Percentiles rank a stretch among this genome's conserved stretches.
Conservation (phyloP, 2,888 invertebrate genomes). For the Xestia rhomboidea region DNA sequence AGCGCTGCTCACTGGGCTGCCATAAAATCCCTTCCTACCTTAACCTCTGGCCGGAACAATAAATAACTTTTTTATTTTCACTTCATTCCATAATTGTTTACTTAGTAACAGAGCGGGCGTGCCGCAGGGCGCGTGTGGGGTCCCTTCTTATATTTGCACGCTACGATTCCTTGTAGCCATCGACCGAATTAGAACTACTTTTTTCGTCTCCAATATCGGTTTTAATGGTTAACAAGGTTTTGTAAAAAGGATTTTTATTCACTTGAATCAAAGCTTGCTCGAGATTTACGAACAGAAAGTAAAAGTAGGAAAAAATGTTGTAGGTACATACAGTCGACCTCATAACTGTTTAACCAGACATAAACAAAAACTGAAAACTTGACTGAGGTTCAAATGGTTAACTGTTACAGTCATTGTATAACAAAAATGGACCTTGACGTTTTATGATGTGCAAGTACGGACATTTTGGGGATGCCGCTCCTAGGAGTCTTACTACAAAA, state of each 20-base stretch:
- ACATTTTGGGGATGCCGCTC: not conserved
- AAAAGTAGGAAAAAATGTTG: constrained; percentile 10
- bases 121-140: constrained; percentile 71
- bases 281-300: constrained; percentile 11
- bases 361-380: not conserved
- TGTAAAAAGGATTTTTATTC: constrained; percentile 59
- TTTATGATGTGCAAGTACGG: not conserved
- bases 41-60: constrained; percentile 78
- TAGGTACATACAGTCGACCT: not conserved
- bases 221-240: constrained; percentile 57
- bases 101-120: constrained; percentile 75
- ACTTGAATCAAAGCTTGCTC: constrained; percentile 17
- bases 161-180: constrained; percentile 62
- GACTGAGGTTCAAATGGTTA: not conserved
- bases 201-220: constrained; percentile 51
- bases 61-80: constrained; percentile 78
- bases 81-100: constrained; percentile 75
- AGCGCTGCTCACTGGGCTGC: constrained; percentile 24
- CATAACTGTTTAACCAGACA: not conserved
- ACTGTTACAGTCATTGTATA: not conserved
- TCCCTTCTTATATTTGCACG: constrained; percentile 72
- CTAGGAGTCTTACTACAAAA: not conserved
- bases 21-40: constrained; percentile 68
- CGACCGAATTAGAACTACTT: constrained; percentile 65
- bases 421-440: not conserved